A percentile compares a stretch with the other conserved stretches of the same genome.
These are phyloP conservation scores for Thunnus maccoyii DNA, from an alignment of 2,113 vertebrate species.

Conservation along the genomic window DNA sequence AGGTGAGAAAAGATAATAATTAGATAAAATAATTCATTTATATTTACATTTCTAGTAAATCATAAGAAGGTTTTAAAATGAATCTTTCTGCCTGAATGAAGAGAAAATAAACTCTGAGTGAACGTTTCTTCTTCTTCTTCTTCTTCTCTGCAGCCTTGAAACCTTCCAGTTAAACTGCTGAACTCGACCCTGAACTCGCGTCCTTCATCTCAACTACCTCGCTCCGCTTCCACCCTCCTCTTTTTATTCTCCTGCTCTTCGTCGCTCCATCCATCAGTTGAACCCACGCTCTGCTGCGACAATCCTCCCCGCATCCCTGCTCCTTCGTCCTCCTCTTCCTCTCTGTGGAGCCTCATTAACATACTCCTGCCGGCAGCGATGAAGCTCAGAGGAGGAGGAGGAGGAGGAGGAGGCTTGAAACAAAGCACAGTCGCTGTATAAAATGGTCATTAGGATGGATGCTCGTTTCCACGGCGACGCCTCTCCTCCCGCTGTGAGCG, in stretches of 20 bases:
- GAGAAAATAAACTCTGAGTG: too few relatives aligned
- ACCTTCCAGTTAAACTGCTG: slow-evolving; percentile 26
- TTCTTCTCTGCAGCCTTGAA: background rate
- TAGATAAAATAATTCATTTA: too few relatives aligned
- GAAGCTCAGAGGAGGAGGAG: background rate
- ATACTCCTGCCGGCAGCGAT: background rate
- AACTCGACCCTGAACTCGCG: slow-evolving; percentile 39
- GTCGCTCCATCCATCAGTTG: slow-evolving; percentile 61
- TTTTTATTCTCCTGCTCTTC: slow-evolving; percentile 40
- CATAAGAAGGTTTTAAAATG: too few relatives aligned
- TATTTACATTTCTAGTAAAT: too few relatives aligned
- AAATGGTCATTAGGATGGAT: slow-evolving; percentile 18
- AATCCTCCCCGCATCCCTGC: background rate
- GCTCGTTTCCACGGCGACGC: background rate
- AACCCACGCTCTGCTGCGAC: slow-evolving; percentile 41
- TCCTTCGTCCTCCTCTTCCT: background rate
- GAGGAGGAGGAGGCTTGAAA: background rate
- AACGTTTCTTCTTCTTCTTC: too few relatives aligned
- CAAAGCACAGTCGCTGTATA: background rate
- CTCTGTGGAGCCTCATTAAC: slow-evolving; percentile 26
- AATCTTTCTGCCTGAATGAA: too few relatives aligned
- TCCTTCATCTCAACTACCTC: slow-evolving; percentile 34
- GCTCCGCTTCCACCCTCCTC: background rate
- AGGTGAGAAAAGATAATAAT: too few relatives aligned
- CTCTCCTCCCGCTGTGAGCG: background rate